These are phyloP conservation scores for Macroglossus sobrinus DNA, from an alignment of 2,113 vertebrate genomes.

Conservation along the genomic window DNA sequence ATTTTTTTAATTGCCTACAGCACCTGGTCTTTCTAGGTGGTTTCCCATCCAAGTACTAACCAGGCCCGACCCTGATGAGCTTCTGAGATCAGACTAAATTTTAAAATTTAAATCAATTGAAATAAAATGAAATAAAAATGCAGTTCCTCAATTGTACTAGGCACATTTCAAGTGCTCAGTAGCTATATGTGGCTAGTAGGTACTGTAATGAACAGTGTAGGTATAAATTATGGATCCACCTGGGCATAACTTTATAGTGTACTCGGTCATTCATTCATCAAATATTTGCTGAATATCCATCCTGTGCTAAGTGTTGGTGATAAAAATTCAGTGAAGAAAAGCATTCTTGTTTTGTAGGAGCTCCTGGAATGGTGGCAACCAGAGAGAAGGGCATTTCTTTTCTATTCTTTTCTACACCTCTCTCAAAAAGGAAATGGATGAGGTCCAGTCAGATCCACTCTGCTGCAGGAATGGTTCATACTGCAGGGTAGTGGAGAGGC, in stretches of 20 bases:
- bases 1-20: too few relatives aligned
- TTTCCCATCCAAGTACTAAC: too few relatives aligned
- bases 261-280: not conserved
- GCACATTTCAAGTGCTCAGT: not conserved
- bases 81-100: not conserved
- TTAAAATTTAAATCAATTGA: not conserved
- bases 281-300: not conserved
- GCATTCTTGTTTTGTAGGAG: not conserved
- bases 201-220: not conserved
- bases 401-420: not conserved
- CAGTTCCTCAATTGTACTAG: not conserved
- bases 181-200: not conserved
- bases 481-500: not conserved
- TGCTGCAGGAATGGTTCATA: not conserved
- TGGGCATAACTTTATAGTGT: not conserved
- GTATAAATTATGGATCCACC: not conserved
- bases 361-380: not conserved
- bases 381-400: not conserved
- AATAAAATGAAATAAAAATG: not conserved
- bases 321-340: not conserved
- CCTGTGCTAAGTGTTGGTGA: not conserved
- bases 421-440: not conserved
- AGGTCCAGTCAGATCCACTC: not conserved
- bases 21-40: too few relatives aligned
- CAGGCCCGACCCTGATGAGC: too few relatives aligned